Evolutionary conservation across 2,888 invertebrate species (phyloP), one percentile per base, ranked within the genome.

Genomic region (Ormyrus pomaceus): DNA sequence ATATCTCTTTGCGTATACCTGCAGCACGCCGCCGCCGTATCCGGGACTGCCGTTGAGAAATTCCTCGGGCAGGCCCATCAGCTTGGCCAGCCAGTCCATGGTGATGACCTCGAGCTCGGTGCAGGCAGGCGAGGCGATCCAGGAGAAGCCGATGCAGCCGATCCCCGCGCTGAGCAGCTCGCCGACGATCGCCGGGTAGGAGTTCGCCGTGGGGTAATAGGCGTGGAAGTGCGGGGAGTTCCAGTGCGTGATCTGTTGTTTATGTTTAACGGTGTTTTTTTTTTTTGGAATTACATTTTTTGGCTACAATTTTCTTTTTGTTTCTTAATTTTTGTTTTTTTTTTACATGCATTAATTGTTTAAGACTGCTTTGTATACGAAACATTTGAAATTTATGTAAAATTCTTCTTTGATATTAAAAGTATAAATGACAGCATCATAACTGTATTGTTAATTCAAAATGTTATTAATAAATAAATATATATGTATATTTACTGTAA

Each of bases 201-300:
- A 97, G 82, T 94, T 94, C 11, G 94, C 96, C 0, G 96, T 95
- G 0, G 97, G 97, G 90, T 94, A 98, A 89, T 96, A 99, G 0
- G 97, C 98, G 88, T 98, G 97, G 91, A 99, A 98, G 84, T 96
- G 93, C 0, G 98, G 98, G 9, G 97, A 97, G 85, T 96, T 95
- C 98, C 98, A 98, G 86, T 98, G 97, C 0, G 98, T 98, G 51
- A 96, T 91, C 95, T 95, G 75, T 81, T 71, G 19, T 34, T 77
- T 48, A 11, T 9, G 72, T 72, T 61, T 34, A 61, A 51, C 34
- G 34, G 19, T 19, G 0, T 19, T 19, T 19, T 19, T 19, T 3
- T 34, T 34, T 34, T 34, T 34, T 34, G 2, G 2, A 34, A 34
- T 34, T 34, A 34, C 34, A 3, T 34, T 34, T 34, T 34, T 19